A percentile compares a stretch with the other conserved stretches of the same genome.
phyloP scores from a whole-genome alignment of 2,888 invertebrate species.

The Agonopterix arenella region DNA sequence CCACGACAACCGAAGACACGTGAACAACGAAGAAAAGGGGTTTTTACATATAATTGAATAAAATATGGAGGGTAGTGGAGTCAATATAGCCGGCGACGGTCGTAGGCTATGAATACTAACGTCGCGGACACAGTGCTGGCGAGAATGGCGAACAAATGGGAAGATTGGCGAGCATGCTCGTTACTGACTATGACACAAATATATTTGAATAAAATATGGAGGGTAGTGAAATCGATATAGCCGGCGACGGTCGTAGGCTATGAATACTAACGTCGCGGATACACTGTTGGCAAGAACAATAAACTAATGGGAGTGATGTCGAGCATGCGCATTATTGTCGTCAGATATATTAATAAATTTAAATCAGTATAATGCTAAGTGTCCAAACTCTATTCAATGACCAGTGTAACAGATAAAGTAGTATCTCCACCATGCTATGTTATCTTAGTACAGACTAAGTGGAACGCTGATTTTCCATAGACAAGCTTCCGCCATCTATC shows the following conservation, averaged over 20 bases:
- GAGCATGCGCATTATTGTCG: too few species aligned
- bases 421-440: too few species aligned
- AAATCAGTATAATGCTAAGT: too few species aligned
- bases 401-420: too few species aligned
- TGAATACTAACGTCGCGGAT: slow-evolving; percentile 24
- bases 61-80: slow-evolving; percentile 45
- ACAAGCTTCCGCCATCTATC: too few species aligned
- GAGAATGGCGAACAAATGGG: slow-evolving; percentile 32
- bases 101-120: slow-evolving; percentile 26
- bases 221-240: slow-evolving; percentile 35
- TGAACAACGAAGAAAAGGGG: slow-evolving; percentile 22
- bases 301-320: neutral
- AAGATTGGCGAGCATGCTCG: slow-evolving; percentile 4
- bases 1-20: neutral
- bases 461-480: too few species aligned
- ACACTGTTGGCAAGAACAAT: slow-evolving; percentile 4
- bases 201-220: slow-evolving; percentile 63
- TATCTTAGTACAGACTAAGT: too few species aligned
- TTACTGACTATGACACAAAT: slow-evolving; percentile 19
- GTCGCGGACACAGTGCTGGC: slow-evolving; percentile 7
- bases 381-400: too few species aligned
- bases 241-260: slow-evolving; percentile 9
- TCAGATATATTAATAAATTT: too few species aligned
- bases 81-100: slow-evolving; percentile 23
- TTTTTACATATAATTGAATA: slow-evolving; percentile 63